Base-by-base conservation (phyloP, 2,797 vertebrate species). In the Pempheris klunzingeri region DNA sequence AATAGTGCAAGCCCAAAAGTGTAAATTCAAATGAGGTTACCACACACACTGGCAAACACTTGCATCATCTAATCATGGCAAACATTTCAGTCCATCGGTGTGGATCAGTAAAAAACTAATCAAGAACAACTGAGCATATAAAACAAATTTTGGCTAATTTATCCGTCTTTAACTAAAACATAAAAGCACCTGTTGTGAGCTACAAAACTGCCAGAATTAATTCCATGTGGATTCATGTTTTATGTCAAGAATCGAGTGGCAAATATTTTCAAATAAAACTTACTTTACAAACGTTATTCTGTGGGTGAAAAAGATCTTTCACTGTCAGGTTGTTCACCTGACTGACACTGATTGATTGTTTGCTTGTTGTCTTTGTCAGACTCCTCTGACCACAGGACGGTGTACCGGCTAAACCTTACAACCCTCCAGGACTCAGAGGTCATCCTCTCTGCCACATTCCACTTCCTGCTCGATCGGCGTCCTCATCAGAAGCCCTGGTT, bases 401-500 rank as follows among this genome's bases (percentile, higher is more conserved):
- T 90, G 74, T 95, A 93, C 87, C 91, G 87, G 66, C 96, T 99
- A 83, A 99, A 99, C 89, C 88, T 99, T 77, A 97, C 96, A 36
- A 96, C 96, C 65, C 94, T 99, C 70, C 97, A 97, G 71, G 95
- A 97, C 58, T 97, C 98, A 0, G 98, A 99, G 93, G 91, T 96
- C 92, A 94, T 98, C 76, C 95, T 97, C 39, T 94, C 94, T 0
- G 95, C 97, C 81, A 96, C 96, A 46, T 95, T 99, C 75, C 97
- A 99, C 83, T 97, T 98, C 91, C 91, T 92, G 9, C 78, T 92
- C 1, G 93, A 97, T 44, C 94, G 90, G 74, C 93, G 87, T 36
- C 86, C 89, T 47, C 88, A 82, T 62, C 93, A 93, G 0, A 94
- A 90, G 5, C 90, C 95, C 30, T 93, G 88, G 78, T 91, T 93